Percentiles rank a stretch among this genome's conserved stretches.
Conservation (phyloP, 2,888 invertebrate genomes). For the Dynastes tityus region DNA sequence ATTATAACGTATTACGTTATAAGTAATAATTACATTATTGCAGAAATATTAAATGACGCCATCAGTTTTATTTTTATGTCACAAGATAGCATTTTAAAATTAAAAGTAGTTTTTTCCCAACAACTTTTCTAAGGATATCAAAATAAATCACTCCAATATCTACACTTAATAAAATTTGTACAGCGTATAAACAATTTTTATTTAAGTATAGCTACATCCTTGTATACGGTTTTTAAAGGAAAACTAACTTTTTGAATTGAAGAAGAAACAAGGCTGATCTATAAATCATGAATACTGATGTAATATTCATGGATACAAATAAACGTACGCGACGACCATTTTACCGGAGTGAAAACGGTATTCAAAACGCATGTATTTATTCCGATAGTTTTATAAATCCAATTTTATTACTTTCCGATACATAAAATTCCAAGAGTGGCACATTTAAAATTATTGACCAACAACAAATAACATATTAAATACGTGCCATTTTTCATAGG, state of each 20-base stretch:
- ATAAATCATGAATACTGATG: constrained; percentile 16
- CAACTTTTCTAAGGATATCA: too few relatives aligned
- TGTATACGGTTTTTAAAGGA: too few relatives aligned
- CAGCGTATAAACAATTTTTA: too few relatives aligned
- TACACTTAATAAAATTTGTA: too few relatives aligned
- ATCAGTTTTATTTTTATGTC: too few relatives aligned
- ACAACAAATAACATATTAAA: constrained; percentile 19
- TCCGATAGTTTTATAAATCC: constrained; percentile 39
- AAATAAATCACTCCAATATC: too few relatives aligned
- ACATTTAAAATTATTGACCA: constrained; percentile 34
- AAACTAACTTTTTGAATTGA: neutral
- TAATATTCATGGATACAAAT: constrained; percentile 12
- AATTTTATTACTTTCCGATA: constrained; percentile 35
- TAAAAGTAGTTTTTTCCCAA: too few relatives aligned
- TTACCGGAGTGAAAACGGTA: constrained; percentile 4
- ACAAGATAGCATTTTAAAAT: too few relatives aligned
- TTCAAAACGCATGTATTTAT: constrained; percentile 15
- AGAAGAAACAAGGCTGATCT: neutral
- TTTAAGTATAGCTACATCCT: too few relatives aligned
- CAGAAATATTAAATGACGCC: too few relatives aligned
- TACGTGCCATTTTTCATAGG: constrained; percentile 1
- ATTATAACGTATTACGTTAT: too few relatives aligned
- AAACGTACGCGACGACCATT: neutral
- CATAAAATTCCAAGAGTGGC: constrained; percentile 32
- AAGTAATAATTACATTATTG: too few relatives aligned